A percentile compares a stretch with the other conserved stretches of the same genome.
Conservation (phyloP, 2,888 invertebrate species). For the Epinotia bilunana region DNA sequence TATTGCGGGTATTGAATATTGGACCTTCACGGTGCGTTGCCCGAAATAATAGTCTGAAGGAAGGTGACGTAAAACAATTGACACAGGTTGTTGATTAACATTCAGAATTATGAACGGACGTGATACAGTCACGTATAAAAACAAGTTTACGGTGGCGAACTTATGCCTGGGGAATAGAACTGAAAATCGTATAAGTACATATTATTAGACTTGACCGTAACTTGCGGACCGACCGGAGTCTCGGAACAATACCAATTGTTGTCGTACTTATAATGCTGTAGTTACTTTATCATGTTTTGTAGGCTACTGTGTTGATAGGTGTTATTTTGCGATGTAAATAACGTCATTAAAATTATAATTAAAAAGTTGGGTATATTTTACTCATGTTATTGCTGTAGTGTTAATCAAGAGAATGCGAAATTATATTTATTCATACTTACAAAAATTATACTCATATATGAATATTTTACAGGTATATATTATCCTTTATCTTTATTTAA, state of each 20-base stretch:
- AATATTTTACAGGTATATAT: too few relatives aligned
- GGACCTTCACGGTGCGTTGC: constrained; percentile 68
- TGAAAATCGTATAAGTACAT: too few relatives aligned
- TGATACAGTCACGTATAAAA: constrained; percentile 32
- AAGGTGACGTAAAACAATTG: constrained; percentile 65
- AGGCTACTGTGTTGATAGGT: constrained; percentile 30
- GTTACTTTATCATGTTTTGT: constrained; percentile 47
- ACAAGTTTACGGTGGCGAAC: too few relatives aligned
- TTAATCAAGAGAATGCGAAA: not conserved
- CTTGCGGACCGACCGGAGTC: constrained; percentile 46
- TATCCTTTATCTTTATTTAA: too few relatives aligned
- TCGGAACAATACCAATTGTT: constrained; percentile 62
- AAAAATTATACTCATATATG: too few relatives aligned
- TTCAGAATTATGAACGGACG: constrained; percentile 70
- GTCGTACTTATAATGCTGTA: constrained; percentile 59
- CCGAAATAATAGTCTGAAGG: constrained; percentile 60
- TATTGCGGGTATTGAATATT: constrained; percentile 59
- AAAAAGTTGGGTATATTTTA: not conserved
- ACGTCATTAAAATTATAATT: not conserved
- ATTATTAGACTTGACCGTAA: constrained; percentile 27
- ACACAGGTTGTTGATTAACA: constrained; percentile 64
- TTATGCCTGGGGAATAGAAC: too few relatives aligned
- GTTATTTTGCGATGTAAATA: constrained; percentile 12
- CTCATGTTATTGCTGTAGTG: not conserved
- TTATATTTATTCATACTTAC: too few relatives aligned